phyloP scores from a whole-genome alignment of 2,113 vertebrate genomes.

The Apodemus sylvaticus region DNA sequence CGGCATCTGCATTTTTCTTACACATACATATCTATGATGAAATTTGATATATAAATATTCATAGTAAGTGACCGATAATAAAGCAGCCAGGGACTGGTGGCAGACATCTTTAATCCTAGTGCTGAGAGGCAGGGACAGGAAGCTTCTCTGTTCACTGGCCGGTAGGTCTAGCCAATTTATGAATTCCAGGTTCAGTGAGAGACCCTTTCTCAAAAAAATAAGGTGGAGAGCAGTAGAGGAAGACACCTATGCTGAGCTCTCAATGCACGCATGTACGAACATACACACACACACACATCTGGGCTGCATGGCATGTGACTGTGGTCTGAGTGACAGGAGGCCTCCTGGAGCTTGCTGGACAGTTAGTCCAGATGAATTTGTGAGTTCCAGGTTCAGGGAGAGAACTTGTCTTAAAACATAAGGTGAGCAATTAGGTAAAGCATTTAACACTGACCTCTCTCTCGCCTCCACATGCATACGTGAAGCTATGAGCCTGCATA shows the following conservation, averaged over 20 bases:
- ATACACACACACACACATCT: background rate
- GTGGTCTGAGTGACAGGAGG: background rate
- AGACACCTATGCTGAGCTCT: background rate
- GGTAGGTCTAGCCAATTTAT: too few relatives aligned
- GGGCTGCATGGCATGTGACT: background rate
- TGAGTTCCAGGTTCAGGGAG: background rate
- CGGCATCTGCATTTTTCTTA: background rate
- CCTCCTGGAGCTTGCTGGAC: background rate
- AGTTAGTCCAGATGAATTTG: background rate
- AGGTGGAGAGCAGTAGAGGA: background rate
- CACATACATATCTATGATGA: background rate
- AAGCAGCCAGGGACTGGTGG: background rate
- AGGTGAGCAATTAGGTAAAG: background rate
- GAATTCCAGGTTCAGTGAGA: background rate
- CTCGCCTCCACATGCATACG: background rate
- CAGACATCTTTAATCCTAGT: background rate
- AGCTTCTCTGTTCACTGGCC: background rate
- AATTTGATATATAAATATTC: background rate
- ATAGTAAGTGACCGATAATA: background rate
- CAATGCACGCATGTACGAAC: accelerated
- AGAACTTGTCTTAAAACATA: background rate
- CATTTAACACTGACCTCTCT: background rate
- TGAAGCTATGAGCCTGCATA: background rate
- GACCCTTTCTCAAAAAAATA: background rate
- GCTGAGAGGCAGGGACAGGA: background rate